Base-by-base conservation (phyloP, 2,888 invertebrate species). In the Platycheirus albimanus region DNA sequence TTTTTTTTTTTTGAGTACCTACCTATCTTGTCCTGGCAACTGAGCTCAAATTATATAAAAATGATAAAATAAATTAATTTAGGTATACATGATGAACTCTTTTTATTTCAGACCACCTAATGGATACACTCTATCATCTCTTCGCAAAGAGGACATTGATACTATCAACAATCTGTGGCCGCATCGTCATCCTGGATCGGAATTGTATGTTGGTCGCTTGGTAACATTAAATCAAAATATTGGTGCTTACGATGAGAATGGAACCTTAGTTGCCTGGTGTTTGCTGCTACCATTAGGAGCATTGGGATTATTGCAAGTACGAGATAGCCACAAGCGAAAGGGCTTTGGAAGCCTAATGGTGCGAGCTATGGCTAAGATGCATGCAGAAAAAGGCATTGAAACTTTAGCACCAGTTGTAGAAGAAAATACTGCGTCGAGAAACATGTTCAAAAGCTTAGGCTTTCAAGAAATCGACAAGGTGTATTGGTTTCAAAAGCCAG, bases 121-220 rank as follows among this genome's bases (percentile, higher is more conserved):
- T 19, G 85, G 81, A 30, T 70, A 86, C 13, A 77, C 56, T 33
- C n/a, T 86, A 3, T 83, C 78, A 43, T 10, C 67, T 24, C 63
- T 86, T 15, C 49, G 49, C 0, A 76, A 61, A 17, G 71, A 72
- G 8, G 47, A 87, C 51, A 78, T 84, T 1, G 56, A 71, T 7
- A 79, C 77, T 4, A 70, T 85, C 7, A 81, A 87, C 74, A 66
- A 63, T 10, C 8, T 84, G 13, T 86, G 86, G 87, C 86, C 86
- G 33, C 83, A 85, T 72, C 64, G 61, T 36, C 83, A 83, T 69
- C 38, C 81, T n/a, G 86, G 85, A 49, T 85, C 86, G 3, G 61
- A 80, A 8, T 74, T 71, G 28, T 83, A 85, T 41, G 41, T 86
- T 19, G 67, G 79, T 30, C 75, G 85, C 0, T 24, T 87, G 2